Evolutionary conservation across 2,797 vertebrate species (phyloP), one percentile per base, ranked within the genome.

Genomic region (Sebastes oblongus): DNA sequence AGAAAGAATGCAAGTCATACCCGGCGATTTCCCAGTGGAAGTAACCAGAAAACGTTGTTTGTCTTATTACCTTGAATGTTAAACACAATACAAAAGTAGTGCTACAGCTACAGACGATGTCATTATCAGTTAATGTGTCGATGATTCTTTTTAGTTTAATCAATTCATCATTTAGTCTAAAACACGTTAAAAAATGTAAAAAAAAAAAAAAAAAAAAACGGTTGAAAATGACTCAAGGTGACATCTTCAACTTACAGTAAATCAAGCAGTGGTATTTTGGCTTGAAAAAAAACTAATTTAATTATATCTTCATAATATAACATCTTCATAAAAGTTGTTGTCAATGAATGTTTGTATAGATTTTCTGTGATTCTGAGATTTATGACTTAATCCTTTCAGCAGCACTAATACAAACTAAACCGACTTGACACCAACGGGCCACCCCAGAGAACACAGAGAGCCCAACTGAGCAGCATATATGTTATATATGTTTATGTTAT

Each of bases 361-460:
- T 77, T 81, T 36, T 61, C n/a, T 39, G 8, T 60, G 72, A 72
- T 74, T 78, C 34, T 14, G 8, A 60, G 66, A 76, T 65, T 78
- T n/a, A 34, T 32, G 0, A 12, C 25, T 22, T 27, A 22, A 66
- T 79, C 58, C 20, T 71, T 6, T 60, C 8, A 59, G 46, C 18
- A 42, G 34, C 11, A 60, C 11, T 56, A 58, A 65, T 6, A 36
- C 24, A 54, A 76, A 75, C 12, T 12, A 65, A 84, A 77, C 5
- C 18, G 34, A 64, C 14, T 52, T 2, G 30, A 81, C 54, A 65
- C 50, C 5, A 60, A 71, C 34, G 76, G 66, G 22, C 69, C 29
- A 25, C 24, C 62, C 27, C 72, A 39, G 69, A 73, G 24, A 46
- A 54, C 64, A 46, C 58, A 68, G 36, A 68, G 36, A 55, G 56